Conservation (phyloP, 2,113 vertebrate genomes). For the Chaetops frenatus region DNA sequence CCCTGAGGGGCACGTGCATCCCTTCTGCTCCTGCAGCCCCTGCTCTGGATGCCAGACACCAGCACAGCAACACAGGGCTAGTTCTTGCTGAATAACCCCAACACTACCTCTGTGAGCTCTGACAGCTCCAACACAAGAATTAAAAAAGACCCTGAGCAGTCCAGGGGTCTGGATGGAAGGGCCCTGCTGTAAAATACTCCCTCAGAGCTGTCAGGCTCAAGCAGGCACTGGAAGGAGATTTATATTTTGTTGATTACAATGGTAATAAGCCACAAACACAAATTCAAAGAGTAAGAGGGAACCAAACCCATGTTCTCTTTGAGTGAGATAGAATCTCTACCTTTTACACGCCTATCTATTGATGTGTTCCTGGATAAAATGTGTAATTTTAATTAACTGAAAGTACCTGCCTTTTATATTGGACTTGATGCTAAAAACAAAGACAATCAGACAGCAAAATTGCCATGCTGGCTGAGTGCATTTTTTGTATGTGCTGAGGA, state of each 20-base stretch:
- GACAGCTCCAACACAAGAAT: neutral
- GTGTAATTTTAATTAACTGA: constrained; percentile 53
- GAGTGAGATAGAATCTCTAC: constrained; percentile 43
- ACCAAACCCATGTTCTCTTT: constrained; percentile 57
- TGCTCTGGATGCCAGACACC: neutral
- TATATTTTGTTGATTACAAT: constrained; percentile 54
- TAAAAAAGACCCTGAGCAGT: neutral
- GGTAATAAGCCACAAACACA: constrained; percentile 52
- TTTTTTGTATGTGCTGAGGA: neutral
- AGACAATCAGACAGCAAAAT: neutral
- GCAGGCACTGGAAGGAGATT: neutral
- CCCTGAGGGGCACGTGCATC: neutral
- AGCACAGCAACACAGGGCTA: neutral
- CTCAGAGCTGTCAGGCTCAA: neutral
- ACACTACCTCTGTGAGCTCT: neutral
- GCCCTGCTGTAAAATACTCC: neutral
- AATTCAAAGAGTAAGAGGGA: constrained; percentile 53
- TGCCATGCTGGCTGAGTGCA: neutral
- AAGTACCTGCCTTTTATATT: constrained; percentile 9
- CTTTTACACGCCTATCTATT: constrained; percentile 35
- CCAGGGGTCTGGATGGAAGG: rapidly evolving
- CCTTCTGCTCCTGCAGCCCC: neutral
- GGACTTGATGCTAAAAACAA: neutral
- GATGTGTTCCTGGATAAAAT: constrained; percentile 55
- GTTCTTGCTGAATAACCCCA: constrained; percentile 4